Evolutionary conservation across 2,113 vertebrate genomes (phyloP).

Genomic region (Pedetes capensis): DNA sequence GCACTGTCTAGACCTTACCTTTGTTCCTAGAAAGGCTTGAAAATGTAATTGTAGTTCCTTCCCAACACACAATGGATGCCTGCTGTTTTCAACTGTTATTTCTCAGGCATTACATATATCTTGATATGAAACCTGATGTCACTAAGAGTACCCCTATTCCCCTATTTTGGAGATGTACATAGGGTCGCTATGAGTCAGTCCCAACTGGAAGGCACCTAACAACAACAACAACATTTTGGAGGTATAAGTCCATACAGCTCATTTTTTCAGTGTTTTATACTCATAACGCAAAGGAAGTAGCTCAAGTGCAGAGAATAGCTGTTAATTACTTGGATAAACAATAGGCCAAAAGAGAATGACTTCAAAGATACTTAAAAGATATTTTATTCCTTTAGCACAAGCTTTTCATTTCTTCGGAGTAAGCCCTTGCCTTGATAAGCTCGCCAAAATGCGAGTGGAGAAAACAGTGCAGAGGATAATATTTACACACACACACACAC

Average conservation of each 20-base stretch:
- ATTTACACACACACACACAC: fast-evolving
- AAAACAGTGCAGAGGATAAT: not conserved
- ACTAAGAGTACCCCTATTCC: not conserved
- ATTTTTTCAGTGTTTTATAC: not conserved
- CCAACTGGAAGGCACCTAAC: too few species aligned
- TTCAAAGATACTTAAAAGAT: not conserved
- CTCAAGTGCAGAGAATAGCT: not conserved
- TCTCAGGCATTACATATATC: not conserved
- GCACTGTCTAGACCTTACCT: not conserved
- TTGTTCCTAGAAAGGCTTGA: not conserved
- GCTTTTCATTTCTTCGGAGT: not conserved
- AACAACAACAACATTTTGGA: too few species aligned
- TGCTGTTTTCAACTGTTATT: not conserved
- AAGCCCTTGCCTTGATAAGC: not conserved
- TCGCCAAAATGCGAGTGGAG: not conserved
- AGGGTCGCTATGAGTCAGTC: too few species aligned
- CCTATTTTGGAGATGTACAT: fast-evolving
- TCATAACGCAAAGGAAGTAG: not conserved
- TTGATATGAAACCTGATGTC: not conserved
- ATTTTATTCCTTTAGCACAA: not conserved
- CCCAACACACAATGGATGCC: not conserved
- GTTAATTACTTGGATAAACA: not conserved
- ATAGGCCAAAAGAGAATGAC: not conserved
- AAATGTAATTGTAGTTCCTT: not conserved
- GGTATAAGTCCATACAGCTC: too few species aligned